Evolutionary conservation across 2,797 vertebrate species (phyloP), one percentile per base, ranked within the genome.

Genomic region (Notoglanidium macrostoma): DNA sequence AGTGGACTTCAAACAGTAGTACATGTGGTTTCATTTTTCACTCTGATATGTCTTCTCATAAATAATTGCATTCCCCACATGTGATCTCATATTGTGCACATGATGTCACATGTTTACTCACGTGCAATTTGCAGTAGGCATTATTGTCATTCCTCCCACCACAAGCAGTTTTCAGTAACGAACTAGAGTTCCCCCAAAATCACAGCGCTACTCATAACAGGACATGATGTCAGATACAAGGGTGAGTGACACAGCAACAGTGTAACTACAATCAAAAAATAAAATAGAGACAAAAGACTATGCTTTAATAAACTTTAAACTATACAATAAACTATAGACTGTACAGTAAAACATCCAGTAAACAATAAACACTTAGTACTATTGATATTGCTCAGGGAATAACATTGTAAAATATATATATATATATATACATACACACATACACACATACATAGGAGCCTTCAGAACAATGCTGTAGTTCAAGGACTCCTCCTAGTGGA

Each of bases 401-500:
- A 6, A 26, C 23, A 74, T 26, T 49, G 72, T 12, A 23, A 74
- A 74, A 10, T 49, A 7, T 12, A 11, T 6, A 2, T 44, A 15
- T 14, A 10, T 70, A 26, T 15, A 79, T 44, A 80, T 32, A 86
- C 63, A 80, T 32, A 70, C 44, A 72, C 40, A 81, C 35, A 73
- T 68, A 82, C 57, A 81, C 77, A n/a, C 57, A 68, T 5, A 68
- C 46, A 63, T 11, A 79, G 0, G 35, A 0, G 26, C 11, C 3
- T 46, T 63, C 4, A 67, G 19, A 55, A 49, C 15, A 57, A 1
- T n/a, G 21, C 0, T 29, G 76, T 40, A 78, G 46, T 23, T 29
- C 49, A 86, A 79, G 73, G 59, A 54, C 76, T 68, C 85, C 85
- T 35, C 32, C 85, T 86, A 79, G 49, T 68, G 85, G 49, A 65